Conservation (phyloP, 1,140 invertebrate species). For the Cotesia vestalis region DNA sequence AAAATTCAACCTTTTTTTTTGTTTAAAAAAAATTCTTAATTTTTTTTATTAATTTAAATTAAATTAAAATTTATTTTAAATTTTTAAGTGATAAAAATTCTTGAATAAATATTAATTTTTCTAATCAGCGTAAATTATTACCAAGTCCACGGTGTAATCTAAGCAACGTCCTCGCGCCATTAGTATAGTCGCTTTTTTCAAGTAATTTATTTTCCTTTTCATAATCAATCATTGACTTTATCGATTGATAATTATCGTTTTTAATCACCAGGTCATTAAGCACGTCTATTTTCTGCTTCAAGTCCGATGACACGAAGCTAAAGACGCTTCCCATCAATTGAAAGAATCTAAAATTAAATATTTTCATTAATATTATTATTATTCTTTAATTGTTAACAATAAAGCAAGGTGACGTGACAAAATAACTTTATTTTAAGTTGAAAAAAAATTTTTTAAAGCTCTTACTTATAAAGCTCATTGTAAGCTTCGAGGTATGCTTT, state of each 20-base stretch:
- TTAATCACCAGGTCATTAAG: constrained; percentile 75
- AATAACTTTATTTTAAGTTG: constrained; percentile 7
- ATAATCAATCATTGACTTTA: constrained; percentile 89
- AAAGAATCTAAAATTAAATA: constrained; percentile 78
- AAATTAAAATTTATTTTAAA: too few species aligned
- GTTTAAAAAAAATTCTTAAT: too few species aligned
- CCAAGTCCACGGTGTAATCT: constrained; percentile 89
- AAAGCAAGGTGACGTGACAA: constrained; percentile 4
- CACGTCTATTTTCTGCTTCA: constrained; percentile 86
- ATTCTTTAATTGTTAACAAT: constrained; percentile 1
- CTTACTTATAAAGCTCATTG: constrained; percentile 67
- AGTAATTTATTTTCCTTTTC: constrained; percentile 79
- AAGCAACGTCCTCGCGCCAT: constrained; percentile 86
- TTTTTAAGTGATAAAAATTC: too few species aligned
- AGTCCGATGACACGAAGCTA: constrained; percentile 89
- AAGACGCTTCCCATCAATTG: constrained; percentile 88
- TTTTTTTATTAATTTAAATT: too few species aligned
- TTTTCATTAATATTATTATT: constrained; percentile 19
- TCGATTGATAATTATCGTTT: constrained; percentile 77
- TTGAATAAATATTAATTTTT: constrained; percentile 18
- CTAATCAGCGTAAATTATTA: constrained; percentile 53
- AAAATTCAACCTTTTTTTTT: too few species aligned
- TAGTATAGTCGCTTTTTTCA: constrained; percentile 75
- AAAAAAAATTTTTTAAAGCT: constrained; percentile 17
- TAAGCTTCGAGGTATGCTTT: constrained; percentile 66